These are phyloP conservation scores for Heliornis fulica DNA, from an alignment of 2,113 vertebrate species.

Conservation along the genomic window DNA sequence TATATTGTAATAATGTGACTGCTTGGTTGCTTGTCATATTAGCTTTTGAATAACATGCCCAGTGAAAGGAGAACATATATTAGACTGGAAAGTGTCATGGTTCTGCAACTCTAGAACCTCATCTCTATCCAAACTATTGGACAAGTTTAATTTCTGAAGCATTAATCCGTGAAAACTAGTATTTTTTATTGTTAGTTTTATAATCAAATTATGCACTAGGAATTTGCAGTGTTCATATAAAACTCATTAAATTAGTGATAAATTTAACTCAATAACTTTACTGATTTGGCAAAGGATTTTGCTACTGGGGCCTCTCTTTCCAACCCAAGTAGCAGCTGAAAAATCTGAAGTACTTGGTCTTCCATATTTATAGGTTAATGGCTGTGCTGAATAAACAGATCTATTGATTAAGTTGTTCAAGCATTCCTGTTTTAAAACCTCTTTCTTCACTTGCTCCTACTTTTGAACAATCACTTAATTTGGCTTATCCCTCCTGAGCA, in stretches of 20 bases:
- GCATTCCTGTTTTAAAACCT: background rate
- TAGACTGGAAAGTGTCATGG: background rate
- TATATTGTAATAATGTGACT: background rate
- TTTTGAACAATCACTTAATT: background rate
- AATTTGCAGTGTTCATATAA: background rate
- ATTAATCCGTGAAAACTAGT: background rate
- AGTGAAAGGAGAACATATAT: background rate
- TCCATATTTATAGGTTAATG: conserved; percentile 18
- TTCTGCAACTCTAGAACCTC: background rate
- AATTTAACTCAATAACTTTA: conserved; percentile 9
- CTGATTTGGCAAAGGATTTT: background rate
- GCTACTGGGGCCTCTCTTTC: background rate
- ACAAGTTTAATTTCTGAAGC: background rate
- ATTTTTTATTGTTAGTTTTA: background rate
- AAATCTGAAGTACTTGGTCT: conserved; percentile 22
- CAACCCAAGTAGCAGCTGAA: conserved; percentile 26
- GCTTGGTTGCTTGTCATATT: background rate
- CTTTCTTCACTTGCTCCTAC: background rate
- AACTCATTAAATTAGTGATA: background rate
- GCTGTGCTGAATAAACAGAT: conserved; percentile 25
- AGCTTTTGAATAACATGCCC: background rate
- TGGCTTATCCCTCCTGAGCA: background rate
- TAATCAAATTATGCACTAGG: background rate
- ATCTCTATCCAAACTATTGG: background rate
- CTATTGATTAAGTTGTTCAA: background rate